These are phyloP conservation scores for Pteropus rufus DNA, from an alignment of 2,797 vertebrate genomes.

Conservation along the genomic window DNA sequence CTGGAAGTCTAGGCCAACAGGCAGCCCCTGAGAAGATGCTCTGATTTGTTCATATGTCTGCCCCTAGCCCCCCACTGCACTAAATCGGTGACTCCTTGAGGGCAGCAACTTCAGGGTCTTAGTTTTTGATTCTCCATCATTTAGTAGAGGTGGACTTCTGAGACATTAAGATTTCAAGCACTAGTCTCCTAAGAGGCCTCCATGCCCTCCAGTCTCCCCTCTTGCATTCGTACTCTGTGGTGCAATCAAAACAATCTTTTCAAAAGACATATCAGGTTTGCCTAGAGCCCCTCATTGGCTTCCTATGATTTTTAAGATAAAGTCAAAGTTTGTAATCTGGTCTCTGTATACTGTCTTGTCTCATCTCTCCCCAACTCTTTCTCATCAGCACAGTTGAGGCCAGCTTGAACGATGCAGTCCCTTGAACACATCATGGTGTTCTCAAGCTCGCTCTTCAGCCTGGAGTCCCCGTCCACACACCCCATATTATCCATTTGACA, in stretches of 20 bases:
- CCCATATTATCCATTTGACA: not conserved
- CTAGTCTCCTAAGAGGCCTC: not conserved
- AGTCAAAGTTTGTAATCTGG: not conserved
- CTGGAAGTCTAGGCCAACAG: slow-evolving; percentile 19
- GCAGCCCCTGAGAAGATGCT: not conserved
- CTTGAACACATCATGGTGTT: not conserved
- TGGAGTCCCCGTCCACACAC: not conserved
- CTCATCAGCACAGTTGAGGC: not conserved
- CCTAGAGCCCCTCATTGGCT: not conserved
- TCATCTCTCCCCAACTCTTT: not conserved
- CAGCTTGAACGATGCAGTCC: not conserved
- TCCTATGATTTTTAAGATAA: slow-evolving; percentile 15
- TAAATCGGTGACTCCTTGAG: not conserved
- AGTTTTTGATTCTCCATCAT: not conserved
- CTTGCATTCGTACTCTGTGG: not conserved
- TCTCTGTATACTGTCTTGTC: not conserved
- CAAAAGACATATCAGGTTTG: slow-evolving; percentile 10
- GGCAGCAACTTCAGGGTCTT: not conserved
- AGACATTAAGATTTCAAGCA: not conserved
- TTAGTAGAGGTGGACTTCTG: not conserved
- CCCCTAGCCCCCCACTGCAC: not conserved
- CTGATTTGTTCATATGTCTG: not conserved
- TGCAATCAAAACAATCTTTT: not conserved
- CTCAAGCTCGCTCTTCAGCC: not conserved
- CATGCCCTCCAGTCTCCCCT: not conserved